Evolutionary conservation across 2,888 invertebrate species (phyloP), one percentile per base, ranked within the genome.

Genomic region (Psococerastis gibbosa): DNA sequence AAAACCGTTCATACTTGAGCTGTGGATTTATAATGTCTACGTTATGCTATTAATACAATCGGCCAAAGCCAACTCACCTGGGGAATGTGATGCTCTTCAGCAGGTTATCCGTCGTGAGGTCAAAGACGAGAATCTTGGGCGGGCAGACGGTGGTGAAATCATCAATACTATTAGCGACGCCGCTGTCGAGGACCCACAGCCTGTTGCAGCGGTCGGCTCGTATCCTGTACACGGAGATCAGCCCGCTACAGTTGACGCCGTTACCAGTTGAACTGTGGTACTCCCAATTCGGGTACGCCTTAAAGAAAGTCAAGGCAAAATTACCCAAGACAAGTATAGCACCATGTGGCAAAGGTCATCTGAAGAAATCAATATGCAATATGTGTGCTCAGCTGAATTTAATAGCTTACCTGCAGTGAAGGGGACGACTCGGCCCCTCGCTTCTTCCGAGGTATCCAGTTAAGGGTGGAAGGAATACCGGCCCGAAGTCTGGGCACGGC

Each of bases 101-200:
- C 52, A 79, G 60, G 47, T 67, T 69, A 57, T 83, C 77, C 1
- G 79, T 81, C 43, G 69, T 68, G 55, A 83, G 66, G 55, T 87
- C 82, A 51, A 85, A 80, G 45, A 85, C 73, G 44, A 84, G 68
- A 43, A 85, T 68, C 62, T 85, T 85, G 3, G 85, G 85, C 1
- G 79, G 78, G 55, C 85, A 87, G 11, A 70, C 66, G 9, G 67
- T 60, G 42, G 63, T 67, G 53, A 73, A 77, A 55, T 78, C 74
- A 45, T 77, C 78, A 43, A 80, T 58, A 3, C 78, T 78, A 52
- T 76, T 75, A 57, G 71, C 68, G 13, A 80, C 69, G 0, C 81
- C 85, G 2, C 82, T 75, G 61, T 87, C 85, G 45, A 85, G 61
- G 2, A 79, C 76, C 85, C 85, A 85, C 3, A 85, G 64, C 15